phyloP scores from a whole-genome alignment of 2,113 vertebrate genomes.

The Barnardius zonarius region DNA sequence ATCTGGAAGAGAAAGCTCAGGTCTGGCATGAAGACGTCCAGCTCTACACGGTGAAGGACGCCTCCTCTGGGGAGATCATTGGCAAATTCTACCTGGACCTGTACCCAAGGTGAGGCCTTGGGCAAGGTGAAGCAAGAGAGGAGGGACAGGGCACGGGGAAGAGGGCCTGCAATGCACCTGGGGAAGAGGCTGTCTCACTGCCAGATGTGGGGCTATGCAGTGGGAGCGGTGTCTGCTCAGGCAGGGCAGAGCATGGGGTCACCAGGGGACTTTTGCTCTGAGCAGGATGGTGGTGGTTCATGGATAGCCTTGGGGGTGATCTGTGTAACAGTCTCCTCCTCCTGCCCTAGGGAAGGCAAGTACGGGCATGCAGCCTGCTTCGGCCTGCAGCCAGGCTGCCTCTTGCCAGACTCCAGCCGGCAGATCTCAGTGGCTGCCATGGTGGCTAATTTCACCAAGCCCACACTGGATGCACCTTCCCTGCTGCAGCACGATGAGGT shows the following conservation, averaged over 20 bases:
- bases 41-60: slow-evolving; percentile 85
- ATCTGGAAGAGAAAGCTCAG: slow-evolving; percentile 77
- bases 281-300: accelerated
- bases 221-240: accelerated
- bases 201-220: accelerated
- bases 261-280: not conserved
- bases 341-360: slow-evolving; percentile 86
- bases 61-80: slow-evolving; percentile 69
- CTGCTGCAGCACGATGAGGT: slow-evolving; percentile 97
- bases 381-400: slow-evolving; percentile 92
- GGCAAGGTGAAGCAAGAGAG: accelerated
- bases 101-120: slow-evolving; percentile 82
- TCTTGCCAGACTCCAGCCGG: slow-evolving; percentile 77
- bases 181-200: not conserved
- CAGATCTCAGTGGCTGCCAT: slow-evolving; percentile 92
- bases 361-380: slow-evolving; percentile 97
- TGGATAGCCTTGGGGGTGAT: not conserved
- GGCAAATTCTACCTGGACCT: slow-evolving; percentile 98
- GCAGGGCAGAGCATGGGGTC: not conserved
- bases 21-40: slow-evolving; percentile 93
- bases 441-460: slow-evolving; percentile 98
- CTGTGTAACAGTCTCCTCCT: not conserved
- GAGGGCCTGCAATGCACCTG: accelerated
- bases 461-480: slow-evolving; percentile 82
- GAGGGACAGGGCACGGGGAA: not conserved